These are phyloP conservation scores for Palythoa caribaeorum DNA, from an alignment of 92 coral and sea anemone species.

Conservation along the genomic window DNA sequence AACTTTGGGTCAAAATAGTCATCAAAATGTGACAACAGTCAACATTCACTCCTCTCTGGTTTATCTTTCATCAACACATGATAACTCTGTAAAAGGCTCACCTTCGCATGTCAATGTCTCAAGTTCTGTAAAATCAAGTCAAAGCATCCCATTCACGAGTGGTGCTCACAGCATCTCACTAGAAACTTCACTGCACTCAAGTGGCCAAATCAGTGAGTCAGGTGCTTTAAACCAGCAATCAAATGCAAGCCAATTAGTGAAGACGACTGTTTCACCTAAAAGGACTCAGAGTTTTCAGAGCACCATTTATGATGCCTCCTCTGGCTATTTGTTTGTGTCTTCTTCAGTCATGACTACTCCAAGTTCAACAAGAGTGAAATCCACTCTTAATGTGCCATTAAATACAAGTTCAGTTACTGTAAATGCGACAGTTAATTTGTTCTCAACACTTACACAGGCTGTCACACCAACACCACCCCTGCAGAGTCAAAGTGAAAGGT, in stretches of 20 bases:
- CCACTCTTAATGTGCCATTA: not conserved
- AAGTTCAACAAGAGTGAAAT: not conserved
- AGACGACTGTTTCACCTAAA: not conserved
- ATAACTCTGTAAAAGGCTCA: not conserved
- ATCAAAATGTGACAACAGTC: not conserved
- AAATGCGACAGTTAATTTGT: not conserved
- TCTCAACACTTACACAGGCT: not conserved
- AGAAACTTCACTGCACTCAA: not conserved
- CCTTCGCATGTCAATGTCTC: not conserved
- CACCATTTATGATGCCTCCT: not conserved
- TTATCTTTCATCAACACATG: not conserved
- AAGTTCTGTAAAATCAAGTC: not conserved
- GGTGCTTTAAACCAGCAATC: not conserved
- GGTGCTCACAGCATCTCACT: not conserved
- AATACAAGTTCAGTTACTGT: not conserved
- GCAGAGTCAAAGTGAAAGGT: not conserved
- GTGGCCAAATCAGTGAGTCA: not conserved
- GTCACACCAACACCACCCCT: slow-evolving; percentile 22
- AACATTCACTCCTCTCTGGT: not conserved
- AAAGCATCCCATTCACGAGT: not conserved
- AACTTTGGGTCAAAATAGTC: not conserved
- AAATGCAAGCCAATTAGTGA: not conserved
- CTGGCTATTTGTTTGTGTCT: not conserved
- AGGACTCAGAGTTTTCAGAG: not conserved
- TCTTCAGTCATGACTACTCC: not conserved